Percentiles rank a stretch among this genome's conserved stretches.
Evolutionary conservation across 2,113 vertebrate genomes (phyloP).

Genomic region (Chloebia gouldiae): DNA sequence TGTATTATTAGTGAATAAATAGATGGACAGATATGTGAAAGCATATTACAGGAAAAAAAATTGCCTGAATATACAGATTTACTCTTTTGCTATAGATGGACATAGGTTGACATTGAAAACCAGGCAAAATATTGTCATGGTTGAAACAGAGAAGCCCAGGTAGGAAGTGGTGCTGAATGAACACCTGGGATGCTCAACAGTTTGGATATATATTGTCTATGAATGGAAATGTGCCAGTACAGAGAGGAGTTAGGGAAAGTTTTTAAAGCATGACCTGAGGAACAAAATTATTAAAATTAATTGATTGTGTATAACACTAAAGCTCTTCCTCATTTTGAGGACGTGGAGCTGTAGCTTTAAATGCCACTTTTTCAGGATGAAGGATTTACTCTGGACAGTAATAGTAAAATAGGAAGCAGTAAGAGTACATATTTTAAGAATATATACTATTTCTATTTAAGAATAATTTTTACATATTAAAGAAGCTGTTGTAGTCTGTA

Average conservation of each 20-base stretch:
- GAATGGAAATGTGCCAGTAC: neutral
- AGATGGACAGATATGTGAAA: neutral
- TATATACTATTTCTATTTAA: no score
- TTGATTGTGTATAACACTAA: neutral
- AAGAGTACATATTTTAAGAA: neutral
- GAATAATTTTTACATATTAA: no score
- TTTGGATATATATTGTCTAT: neutral
- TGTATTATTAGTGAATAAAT: neutral
- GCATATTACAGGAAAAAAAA: neutral
- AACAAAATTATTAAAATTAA: neutral
- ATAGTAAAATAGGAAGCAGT: neutral
- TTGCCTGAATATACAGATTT: neutral
- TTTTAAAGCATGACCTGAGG: neutral
- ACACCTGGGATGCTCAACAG: neutral
- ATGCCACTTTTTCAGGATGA: neutral
- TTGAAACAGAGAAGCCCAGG: neutral
- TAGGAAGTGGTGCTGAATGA: neutral
- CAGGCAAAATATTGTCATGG: neutral
- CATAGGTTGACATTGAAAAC: neutral
- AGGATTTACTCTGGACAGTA: neutral
- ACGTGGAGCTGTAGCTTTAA: neutral
- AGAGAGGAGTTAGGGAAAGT: neutral
- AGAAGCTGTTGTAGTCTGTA: neutral
- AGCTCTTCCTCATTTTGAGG: neutral
- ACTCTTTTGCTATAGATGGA: neutral